Evolutionary conservation across 2,888 invertebrate species (phyloP), one percentile per base, ranked within the genome.

Genomic region (Poecilus cupreus): DNA sequence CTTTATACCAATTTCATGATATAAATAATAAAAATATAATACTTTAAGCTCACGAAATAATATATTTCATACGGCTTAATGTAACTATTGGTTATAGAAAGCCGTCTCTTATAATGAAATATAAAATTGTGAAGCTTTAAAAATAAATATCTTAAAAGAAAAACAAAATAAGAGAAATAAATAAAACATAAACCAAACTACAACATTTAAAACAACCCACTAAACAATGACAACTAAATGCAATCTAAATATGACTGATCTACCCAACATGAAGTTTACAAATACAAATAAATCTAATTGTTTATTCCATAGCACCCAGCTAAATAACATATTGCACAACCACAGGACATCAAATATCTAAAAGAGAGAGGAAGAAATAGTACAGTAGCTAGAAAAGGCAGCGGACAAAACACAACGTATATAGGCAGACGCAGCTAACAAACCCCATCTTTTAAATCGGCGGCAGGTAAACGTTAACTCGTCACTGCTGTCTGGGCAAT

Each of bases 401-500:
- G 72, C 39, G 43, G 57, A 75, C 26, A 75, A 46, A 70, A 74
- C 60, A 81, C 74, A 81, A 74, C 60, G 54, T 20, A 82, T 83
- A 84, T 75, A 84, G 84, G 85, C 85, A 84, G 80, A 64, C 82
- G 81, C 70, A 82, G 80, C 75, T 87, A 87, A 90, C 88, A 88
- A 89, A 90, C 89, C 89, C 88, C 88, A 87, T 88, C 86, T 85
- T 89, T 85, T 91, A 91, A 86, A 90, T 88, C 87, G 89, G 87
- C 86, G 88, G 88, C 87, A 91, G 87, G 88, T 24, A 46, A 46
- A 5, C 49, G 43, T 37, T 18, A 39, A 88, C 88, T 94, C 94
- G 88, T 94, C 94, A 85, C 92, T 93, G 87, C 89, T 88, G 87
- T 94, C 93, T 84, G 86, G 88, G 89, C 94, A 94, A 88, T 94